Percentiles rank a stretch among this genome's conserved stretches.
Evolutionary conservation across 2,797 vertebrate species (phyloP).

Genomic region (Acrossocheilus wenchowensis): DNA sequence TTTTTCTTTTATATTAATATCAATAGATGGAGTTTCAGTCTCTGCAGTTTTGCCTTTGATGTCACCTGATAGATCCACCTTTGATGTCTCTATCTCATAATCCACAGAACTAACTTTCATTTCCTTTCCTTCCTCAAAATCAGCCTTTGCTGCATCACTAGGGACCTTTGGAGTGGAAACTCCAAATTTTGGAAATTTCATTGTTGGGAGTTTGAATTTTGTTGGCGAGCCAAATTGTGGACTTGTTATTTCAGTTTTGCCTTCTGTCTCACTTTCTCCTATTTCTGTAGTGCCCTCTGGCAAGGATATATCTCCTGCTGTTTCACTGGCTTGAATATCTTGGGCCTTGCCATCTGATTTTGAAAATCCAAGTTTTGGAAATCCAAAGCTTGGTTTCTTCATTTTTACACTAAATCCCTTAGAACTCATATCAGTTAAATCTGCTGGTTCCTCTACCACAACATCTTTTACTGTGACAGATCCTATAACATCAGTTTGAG

Average conservation of each 20-base stretch:
- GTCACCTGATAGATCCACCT: slow-evolving; percentile 17
- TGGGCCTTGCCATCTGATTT: slow-evolving; percentile 61
- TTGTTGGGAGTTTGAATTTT: slow-evolving; percentile 66
- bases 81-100: slow-evolving; percentile 24
- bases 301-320: slow-evolving; percentile 49
- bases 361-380: slow-evolving; percentile 70
- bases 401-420: slow-evolving; percentile 48
- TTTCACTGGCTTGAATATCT: slow-evolving; percentile 57
- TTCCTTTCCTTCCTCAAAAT: slow-evolving; percentile 21
- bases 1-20: slow-evolving; percentile 17
- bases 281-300: slow-evolving; percentile 49
- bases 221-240: slow-evolving; percentile 65
- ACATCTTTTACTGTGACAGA: neutral
- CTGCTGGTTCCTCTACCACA: neutral
- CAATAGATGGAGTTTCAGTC: slow-evolving; percentile 14
- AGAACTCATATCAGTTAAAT: slow-evolving; percentile 41
- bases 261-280: slow-evolving; percentile 46
- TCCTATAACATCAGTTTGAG: slow-evolving; percentile 9
- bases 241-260: slow-evolving; percentile 52
- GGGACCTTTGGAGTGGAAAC: slow-evolving; percentile 56
- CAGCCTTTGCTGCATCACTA: slow-evolving; percentile 17
- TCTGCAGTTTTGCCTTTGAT: slow-evolving; percentile 22
- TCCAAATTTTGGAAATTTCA: slow-evolving; percentile 72
- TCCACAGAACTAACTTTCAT: slow-evolving; percentile 22
- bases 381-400: slow-evolving; percentile 64